Evolutionary conservation across 1,140 invertebrate genomes (phyloP).

Genomic region (Drosophila pallidifrons): DNA sequence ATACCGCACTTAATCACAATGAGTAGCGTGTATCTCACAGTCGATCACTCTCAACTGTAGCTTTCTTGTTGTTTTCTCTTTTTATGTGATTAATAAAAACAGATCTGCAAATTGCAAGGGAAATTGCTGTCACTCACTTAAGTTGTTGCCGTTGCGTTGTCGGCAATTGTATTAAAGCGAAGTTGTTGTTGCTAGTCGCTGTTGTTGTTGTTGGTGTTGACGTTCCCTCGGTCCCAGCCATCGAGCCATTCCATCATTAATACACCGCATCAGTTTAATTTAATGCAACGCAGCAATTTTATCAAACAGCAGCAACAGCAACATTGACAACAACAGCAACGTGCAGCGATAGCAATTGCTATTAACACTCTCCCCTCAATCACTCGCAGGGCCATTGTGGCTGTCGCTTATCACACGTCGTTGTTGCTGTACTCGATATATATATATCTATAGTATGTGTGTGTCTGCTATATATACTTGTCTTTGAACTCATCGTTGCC

Average conservation of each 20-base stretch:
- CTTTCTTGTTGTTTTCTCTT: slow-evolving; percentile 29
- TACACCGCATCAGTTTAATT: slow-evolving; percentile 80
- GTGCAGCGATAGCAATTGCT: slow-evolving; percentile 67
- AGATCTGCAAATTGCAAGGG: slow-evolving; percentile 72
- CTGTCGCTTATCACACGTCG: slow-evolving; percentile 47
- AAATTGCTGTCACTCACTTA: slow-evolving; percentile 78
- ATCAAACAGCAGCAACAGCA: slow-evolving; percentile 64
- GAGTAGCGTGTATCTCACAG: too few species aligned
- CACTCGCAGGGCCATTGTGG: slow-evolving; percentile 18
- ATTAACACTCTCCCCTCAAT: slow-evolving; percentile 41
- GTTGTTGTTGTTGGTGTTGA: slow-evolving; percentile 19
- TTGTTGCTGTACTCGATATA: slow-evolving; percentile 18
- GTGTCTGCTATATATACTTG: slow-evolving; percentile 12
- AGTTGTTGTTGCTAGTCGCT: slow-evolving; percentile 13
- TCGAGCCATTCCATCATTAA: slow-evolving; percentile 54
- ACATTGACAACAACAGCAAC: slow-evolving; percentile 44
- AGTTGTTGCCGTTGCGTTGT: slow-evolving; percentile 44
- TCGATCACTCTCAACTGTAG: too few species aligned
- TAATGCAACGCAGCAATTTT: slow-evolving; percentile 82
- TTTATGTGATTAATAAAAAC: slow-evolving; percentile 71
- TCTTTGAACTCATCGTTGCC: slow-evolving; percentile 12
- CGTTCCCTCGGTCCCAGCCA: slow-evolving; percentile 5
- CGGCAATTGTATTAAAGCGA: slow-evolving; percentile 73
- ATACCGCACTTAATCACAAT: too few species aligned
- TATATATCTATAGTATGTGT: slow-evolving; percentile 1